Evolutionary conservation across 2,888 invertebrate species (phyloP).

Genomic region (Glyphotaelius pellucidus): DNA sequence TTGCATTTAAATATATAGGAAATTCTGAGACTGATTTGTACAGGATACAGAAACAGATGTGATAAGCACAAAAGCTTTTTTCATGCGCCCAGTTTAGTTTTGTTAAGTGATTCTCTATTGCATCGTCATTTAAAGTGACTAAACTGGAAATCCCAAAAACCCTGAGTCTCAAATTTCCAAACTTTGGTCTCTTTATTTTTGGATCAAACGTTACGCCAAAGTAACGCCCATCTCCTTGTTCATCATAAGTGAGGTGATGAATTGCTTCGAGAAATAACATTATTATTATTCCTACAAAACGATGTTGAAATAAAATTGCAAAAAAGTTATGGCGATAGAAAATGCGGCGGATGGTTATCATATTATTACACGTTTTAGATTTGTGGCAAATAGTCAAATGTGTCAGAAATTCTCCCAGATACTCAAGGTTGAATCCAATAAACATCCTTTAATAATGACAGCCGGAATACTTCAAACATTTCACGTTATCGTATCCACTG

Average conservation of each 20-base stretch:
- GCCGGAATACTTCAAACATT: too few species aligned
- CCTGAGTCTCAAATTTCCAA: not conserved
- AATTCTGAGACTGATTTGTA: not conserved
- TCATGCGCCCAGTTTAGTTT: not conserved
- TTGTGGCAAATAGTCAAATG: too few species aligned
- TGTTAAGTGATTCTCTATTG: not conserved
- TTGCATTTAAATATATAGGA: not conserved
- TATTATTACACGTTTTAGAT: too few species aligned
- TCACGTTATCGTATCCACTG: too few species aligned
- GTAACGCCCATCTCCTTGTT: not conserved
- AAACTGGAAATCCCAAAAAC: not conserved
- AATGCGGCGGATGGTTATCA: not conserved
- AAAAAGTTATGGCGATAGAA: not conserved
- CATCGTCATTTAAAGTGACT: not conserved
- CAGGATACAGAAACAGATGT: not conserved
- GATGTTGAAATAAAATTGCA: not conserved
- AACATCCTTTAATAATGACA: too few species aligned
- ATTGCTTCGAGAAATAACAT: not conserved
- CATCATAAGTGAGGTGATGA: not conserved
- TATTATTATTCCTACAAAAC: not conserved
- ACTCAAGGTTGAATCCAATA: too few species aligned
- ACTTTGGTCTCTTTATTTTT: not conserved
- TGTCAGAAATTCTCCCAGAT: too few species aligned
- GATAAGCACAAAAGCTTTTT: not conserved
- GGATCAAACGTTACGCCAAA: not conserved